These are phyloP conservation scores for Brachymystax lenok DNA, from an alignment of 2,797 vertebrate genomes.

Conservation along the genomic window DNA sequence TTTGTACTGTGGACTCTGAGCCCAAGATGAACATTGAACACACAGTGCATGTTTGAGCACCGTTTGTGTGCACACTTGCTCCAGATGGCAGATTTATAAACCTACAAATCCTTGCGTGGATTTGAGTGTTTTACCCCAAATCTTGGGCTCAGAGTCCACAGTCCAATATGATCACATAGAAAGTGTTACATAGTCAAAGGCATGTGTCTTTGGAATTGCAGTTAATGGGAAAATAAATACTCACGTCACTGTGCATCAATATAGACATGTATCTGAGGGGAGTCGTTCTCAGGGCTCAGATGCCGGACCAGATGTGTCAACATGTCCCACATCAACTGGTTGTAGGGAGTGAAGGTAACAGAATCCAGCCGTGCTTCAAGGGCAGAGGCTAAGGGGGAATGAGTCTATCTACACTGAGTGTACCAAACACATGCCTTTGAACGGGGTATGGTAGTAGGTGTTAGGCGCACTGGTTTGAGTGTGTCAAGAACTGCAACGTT, in stretches of 20 bases:
- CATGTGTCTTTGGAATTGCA: neutral
- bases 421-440: too few species aligned
- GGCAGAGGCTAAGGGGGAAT: neutral
- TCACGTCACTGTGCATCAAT: neutral
- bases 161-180: neutral
- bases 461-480: too few species aligned
- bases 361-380: neutral
- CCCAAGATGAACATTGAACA: neutral
- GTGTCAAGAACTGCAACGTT: too few species aligned
- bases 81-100: too few species aligned
- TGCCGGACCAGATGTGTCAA: neutral
- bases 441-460: too few species aligned
- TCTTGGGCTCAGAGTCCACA: neutral
- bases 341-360: slow-evolving; percentile 1
- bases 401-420: neutral
- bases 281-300: neutral
- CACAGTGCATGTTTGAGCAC: neutral
- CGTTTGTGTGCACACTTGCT: neutral
- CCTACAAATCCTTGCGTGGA: neutral
- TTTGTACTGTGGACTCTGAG: too few species aligned
- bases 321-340: neutral
- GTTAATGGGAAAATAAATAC: neutral
- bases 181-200: slow-evolving; percentile 1
- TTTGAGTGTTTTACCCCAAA: neutral
- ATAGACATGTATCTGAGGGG: neutral